These are phyloP conservation scores for Anseranas semipalmata DNA, from an alignment of 2,113 vertebrate genomes.

Conservation along the genomic window DNA sequence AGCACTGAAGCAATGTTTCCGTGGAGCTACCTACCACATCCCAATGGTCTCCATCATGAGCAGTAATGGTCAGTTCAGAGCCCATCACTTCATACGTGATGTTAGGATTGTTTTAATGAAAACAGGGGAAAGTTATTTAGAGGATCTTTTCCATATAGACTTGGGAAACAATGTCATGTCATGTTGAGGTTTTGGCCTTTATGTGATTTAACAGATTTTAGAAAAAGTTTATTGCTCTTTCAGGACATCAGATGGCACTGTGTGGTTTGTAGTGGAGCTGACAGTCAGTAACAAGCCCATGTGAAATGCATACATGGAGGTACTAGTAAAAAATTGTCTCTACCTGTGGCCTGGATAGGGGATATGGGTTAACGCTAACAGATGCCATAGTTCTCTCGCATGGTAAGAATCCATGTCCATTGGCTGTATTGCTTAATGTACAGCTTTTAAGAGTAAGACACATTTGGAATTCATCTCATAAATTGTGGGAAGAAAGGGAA, in stretches of 20 bases:
- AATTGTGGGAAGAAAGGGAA: not conserved
- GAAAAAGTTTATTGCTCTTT: not conserved
- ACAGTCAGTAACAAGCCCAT: not conserved
- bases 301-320: not conserved
- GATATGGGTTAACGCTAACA: not conserved
- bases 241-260: conserved; percentile 20
- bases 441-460: not conserved
- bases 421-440: not conserved
- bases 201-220: not conserved
- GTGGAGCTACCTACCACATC: not conserved
- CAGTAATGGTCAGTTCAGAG: not conserved
- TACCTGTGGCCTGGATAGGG: not conserved
- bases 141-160: not conserved
- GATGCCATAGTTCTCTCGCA: accelerated
- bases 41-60: not conserved
- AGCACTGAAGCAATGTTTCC: not conserved
- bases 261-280: not conserved
- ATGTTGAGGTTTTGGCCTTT: not conserved
- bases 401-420: not conserved
- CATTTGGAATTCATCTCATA: not conserved
- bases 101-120: not conserved
- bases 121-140: not conserved
- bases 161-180: not conserved
- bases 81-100: accelerated
- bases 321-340: not conserved